Evolutionary conservation across 2,797 vertebrate species (phyloP), one percentile per base, ranked within the genome.

Genomic region (Rhadinocentrus ornatus): DNA sequence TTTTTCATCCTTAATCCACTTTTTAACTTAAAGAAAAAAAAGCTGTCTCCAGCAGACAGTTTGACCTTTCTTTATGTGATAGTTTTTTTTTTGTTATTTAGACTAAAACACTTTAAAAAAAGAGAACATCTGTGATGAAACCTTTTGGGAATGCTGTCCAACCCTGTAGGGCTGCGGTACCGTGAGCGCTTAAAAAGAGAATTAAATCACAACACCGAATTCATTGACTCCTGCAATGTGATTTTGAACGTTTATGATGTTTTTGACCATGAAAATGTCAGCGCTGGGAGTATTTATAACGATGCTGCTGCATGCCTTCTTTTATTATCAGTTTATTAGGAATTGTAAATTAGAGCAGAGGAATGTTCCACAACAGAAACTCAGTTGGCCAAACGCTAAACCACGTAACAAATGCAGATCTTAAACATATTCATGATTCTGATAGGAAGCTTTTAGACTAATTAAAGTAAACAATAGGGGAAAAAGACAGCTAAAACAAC

Each of bases 41-140:
- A 8, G 7, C 29, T 58, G 37, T 46, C 50, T 46, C 62, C 26
- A 5, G 77, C 61, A 71, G 58, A 55, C 58, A 29, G 53, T 62
- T 64, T 87, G 78, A 79, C 81, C 67, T 88, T 86, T 82, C 39
- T 63, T 62, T 67, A 52, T 58, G 58, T 62, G 73, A 73, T 82
- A 55, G 78, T 85, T 56, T 64, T 86, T 56, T 64, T 75, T 81
- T 77, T 83, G 65, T 73, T 71, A 86, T 85, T 83, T 62, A 52
- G 64, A 76, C 27, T 62, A 77, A 79, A 73, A 69, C 18, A 46
- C 16, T 20, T 44, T 44, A 44, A 20, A 46, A 16, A 41, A 44
- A 44, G 41, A 18, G 41, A 46, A 20, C 44, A 46, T 46, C 44
- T 46, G 44, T 46, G 44, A 16, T 6, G 6, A n/a, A 46, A 7